These are phyloP conservation scores for Zoanthus gigantus DNA, from an alignment of 92 coral and sea anemone species.

Conservation along the genomic window DNA sequence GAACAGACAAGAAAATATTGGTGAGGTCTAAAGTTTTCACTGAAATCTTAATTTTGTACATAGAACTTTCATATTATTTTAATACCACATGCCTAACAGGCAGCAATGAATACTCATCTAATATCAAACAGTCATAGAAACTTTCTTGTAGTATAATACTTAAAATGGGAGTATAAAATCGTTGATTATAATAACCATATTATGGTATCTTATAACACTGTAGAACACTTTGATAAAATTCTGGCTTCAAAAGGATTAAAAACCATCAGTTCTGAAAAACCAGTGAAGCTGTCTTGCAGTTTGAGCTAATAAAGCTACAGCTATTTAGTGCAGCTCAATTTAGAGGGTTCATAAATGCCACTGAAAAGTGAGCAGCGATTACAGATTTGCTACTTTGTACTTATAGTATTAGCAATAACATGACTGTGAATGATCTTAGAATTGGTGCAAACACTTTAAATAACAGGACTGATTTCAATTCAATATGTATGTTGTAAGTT, in stretches of 20 bases:
- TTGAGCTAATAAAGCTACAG: neutral
- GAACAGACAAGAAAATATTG: too few relatives aligned
- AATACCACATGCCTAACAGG: too few relatives aligned
- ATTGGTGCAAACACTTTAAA: neutral
- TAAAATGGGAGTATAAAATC: neutral
- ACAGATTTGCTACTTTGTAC: neutral
- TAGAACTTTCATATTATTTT: neutral
- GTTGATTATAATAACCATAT: neutral
- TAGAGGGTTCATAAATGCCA: neutral
- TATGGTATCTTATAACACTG: neutral
- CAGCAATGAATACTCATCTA: too few relatives aligned
- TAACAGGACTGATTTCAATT: neutral
- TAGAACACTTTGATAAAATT: too few relatives aligned
- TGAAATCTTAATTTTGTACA: neutral
- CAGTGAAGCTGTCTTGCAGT: neutral
- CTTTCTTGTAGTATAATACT: too few relatives aligned
- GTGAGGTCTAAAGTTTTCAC: too few relatives aligned
- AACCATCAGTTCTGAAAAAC: too few relatives aligned
- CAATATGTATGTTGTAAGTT: neutral
- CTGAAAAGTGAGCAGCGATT: neutral
- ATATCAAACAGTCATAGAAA: too few relatives aligned
- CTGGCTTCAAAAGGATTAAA: too few relatives aligned
- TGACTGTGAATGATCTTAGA: neutral
- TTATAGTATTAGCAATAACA: neutral
- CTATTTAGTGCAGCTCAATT: neutral